These are phyloP conservation scores for Nannoperca obscura DNA, from an alignment of 2,797 vertebrate species.

Conservation along the genomic window DNA sequence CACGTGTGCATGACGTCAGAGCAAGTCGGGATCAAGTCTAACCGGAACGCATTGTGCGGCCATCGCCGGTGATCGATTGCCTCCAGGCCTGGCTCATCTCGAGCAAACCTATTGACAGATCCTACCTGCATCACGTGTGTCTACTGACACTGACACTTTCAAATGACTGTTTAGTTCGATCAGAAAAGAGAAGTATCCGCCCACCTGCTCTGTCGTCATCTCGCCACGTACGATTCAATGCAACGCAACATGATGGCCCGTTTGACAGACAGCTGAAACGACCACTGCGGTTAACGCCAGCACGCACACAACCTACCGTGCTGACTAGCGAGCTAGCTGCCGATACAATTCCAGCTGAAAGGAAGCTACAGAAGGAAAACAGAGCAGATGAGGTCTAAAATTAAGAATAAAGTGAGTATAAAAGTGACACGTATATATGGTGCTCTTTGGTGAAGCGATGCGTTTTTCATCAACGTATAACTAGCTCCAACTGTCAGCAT, in stretches of 20 bases:
- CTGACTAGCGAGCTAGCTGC: slow-evolving; percentile 41
- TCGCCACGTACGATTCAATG: slow-evolving; percentile 78
- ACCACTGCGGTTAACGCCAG: slow-evolving; percentile 44
- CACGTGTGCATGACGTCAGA: no score
- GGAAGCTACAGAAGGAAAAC: slow-evolving; percentile 34
- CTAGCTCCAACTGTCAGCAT: not conserved
- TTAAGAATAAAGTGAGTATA: slow-evolving; percentile 69
- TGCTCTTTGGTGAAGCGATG: not conserved
- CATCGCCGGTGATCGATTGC: no score
- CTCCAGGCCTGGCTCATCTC: no score
- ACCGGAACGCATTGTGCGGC: no score
- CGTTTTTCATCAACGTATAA: not conserved
- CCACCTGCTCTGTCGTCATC: slow-evolving; percentile 59
- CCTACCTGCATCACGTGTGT: not conserved
- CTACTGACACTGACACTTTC: not conserved
- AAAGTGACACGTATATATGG: not conserved
- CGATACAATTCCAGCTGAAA: slow-evolving; percentile 46
- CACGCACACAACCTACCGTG: not conserved
- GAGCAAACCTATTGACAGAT: not conserved
- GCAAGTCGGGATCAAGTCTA: no score
- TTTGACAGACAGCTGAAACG: slow-evolving; percentile 31
- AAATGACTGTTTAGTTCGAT: not conserved
- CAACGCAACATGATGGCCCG: slow-evolving; percentile 65
- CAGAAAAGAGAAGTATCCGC: slow-evolving; percentile 26
- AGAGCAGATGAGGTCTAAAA: slow-evolving; percentile 41